Conservation (phyloP, 1,140 invertebrate species). For the Scaptomyza montana region DNA sequence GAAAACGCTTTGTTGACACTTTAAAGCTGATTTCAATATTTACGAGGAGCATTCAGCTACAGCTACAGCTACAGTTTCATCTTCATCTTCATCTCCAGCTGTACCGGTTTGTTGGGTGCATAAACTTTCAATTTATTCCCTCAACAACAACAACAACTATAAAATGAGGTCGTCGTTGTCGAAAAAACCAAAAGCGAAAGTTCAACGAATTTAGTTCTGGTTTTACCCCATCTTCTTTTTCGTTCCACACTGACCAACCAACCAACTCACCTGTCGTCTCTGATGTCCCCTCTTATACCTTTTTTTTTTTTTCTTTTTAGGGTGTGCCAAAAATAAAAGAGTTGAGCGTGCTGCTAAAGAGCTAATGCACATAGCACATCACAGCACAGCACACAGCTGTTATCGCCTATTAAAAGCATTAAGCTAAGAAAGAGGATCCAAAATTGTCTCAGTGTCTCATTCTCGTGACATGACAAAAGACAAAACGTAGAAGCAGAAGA, state of each 20-base stretch:
- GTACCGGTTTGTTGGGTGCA: conserved; percentile 60
- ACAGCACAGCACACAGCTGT: conserved; percentile 13
- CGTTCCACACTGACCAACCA: not conserved
- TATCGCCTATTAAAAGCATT: conserved; percentile 5
- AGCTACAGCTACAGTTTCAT: not conserved
- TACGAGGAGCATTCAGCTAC: not conserved
- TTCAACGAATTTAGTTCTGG: conserved; percentile 22
- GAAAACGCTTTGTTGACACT: conserved; percentile 42
- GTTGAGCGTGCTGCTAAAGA: not conserved
- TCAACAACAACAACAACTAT: not conserved
- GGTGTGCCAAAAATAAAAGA: conserved; percentile 19
- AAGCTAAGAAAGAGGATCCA: not conserved
- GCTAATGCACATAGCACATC: no score
- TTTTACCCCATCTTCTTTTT: not conserved
- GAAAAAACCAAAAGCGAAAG: conserved; percentile 48
- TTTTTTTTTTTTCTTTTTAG: not conserved
- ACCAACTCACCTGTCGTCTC: not conserved
- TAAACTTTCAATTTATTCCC: conserved; percentile 53
- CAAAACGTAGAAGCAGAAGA: not conserved
- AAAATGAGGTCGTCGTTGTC: conserved; percentile 36
- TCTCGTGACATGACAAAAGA: conserved; percentile 20
- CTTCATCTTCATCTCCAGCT: conserved; percentile 1
- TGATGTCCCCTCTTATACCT: not conserved
- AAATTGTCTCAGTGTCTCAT: no score
- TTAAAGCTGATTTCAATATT: conserved; percentile 1